A percentile compares a stretch with the other conserved stretches of the same genome.
These are phyloP conservation scores for Hemicentrotus pulcherrimus DNA, from an alignment of 35 echinoderm and acorn worm genomes.

Conservation along the genomic window DNA sequence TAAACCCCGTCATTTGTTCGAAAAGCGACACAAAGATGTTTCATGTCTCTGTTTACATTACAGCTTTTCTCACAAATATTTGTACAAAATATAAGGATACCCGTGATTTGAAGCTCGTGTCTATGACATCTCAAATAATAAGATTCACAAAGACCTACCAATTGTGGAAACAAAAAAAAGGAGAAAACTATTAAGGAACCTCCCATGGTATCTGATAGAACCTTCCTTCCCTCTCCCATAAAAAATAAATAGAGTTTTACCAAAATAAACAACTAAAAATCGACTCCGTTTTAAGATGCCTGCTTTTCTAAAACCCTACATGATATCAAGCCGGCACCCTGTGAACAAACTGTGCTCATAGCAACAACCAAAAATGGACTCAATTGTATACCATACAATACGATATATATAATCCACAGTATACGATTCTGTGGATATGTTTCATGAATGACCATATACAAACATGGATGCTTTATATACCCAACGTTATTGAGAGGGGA, in stretches of 20 bases:
- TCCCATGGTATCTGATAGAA: not conserved
- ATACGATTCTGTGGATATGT: not conserved
- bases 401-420: conserved; percentile 13
- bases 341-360: not conserved
- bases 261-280: not conserved
- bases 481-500: not conserved
- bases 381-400: not conserved
- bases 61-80: conserved; percentile 49
- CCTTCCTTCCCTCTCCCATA: not conserved
- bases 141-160: not conserved
- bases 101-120: conserved; percentile 34
- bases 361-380: not conserved
- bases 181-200: not conserved
- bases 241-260: not conserved
- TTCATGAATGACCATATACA: conserved; percentile 11
- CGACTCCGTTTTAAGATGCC: not conserved
- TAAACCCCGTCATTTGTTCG: conserved; percentile 27
- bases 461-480: not conserved
- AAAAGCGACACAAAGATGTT: conserved; percentile 21
- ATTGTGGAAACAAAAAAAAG: not conserved
- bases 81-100: conserved; percentile 43
- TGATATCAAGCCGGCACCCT: not conserved
- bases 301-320: not conserved
- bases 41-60: not conserved
- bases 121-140: conserved; percentile 26